phyloP scores from a whole-genome alignment of 2,113 vertebrate species.

The Dipodomys spectabilis region DNA sequence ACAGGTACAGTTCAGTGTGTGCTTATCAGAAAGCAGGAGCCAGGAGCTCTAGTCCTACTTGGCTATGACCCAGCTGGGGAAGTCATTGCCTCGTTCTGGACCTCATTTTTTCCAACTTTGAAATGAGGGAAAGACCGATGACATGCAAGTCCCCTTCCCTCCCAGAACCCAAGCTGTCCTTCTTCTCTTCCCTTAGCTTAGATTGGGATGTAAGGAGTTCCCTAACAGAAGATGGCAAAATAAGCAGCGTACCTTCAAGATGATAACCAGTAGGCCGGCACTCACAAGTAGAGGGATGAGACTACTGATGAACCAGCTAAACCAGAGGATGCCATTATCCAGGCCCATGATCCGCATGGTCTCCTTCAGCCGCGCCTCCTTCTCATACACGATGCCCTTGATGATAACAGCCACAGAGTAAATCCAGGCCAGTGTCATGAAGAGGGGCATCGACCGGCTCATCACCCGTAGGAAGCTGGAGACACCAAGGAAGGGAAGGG shows the following conservation, averaged over 20 bases:
- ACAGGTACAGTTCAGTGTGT: not conserved
- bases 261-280: slow-evolving; percentile 92
- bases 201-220: not conserved
- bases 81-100: not conserved
- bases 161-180: not conserved
- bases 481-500: not conserved
- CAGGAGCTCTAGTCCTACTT: not conserved
- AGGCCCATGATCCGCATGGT: slow-evolving; percentile 99
- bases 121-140: not conserved
- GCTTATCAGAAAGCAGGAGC: not conserved
- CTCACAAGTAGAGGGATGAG: slow-evolving; percentile 96
- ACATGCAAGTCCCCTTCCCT: not conserved
- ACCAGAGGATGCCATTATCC: slow-evolving; percentile 95
- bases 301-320: slow-evolving; percentile 98
- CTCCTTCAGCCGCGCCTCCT: slow-evolving; percentile 97
- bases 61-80: not conserved
- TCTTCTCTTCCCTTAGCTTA: fast-evolving
- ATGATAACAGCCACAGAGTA: slow-evolving; percentile 98
- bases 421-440: slow-evolving; percentile 99
- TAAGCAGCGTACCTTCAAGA: slow-evolving; percentile 92
- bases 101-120: not conserved
- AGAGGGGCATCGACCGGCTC: slow-evolving; percentile 98
- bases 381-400: slow-evolving; percentile 98
- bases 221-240: not conserved
- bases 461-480: slow-evolving; percentile 95